Base-by-base conservation (phyloP, 2,888 invertebrate genomes). In the Diogma glabrata region DNA sequence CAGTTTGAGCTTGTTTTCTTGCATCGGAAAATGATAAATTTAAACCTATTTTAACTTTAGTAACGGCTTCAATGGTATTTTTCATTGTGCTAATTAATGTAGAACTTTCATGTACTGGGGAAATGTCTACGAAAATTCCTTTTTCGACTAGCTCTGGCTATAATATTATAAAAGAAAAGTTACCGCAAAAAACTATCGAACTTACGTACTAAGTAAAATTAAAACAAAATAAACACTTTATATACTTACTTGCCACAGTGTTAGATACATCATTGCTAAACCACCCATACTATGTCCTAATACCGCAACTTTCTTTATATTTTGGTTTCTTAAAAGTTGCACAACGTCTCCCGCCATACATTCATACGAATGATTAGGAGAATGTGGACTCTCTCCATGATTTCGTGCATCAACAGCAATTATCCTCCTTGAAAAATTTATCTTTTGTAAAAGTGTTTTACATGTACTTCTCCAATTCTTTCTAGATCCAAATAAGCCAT, bases 201-300 rank as follows among this genome's bases (percentile, higher is more conserved):
- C n/a, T n/a, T n/a, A n/a, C n/a, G n/a, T n/a, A n/a, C n/a, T n/a
- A n/a, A n/a, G n/a, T n/a, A n/a, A n/a, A n/a, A n/a, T n/a, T n/a
- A 33, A 33, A 33, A 33, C 17, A 36, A 28, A 12, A 12, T 3
- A 3, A 28, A 3, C 10, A 20, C 60, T 69, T 60, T 69, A 84
- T 84, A 70, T 81, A 75, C 65, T 76, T 75, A n/a, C n/a, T n/a
- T n/a, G n/a, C n/a, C n/a, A n/a, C 47, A 94, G 72, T 33, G 93
- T 86, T 50, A 88, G 73, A 51, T 80, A 77, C 93, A 95, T 94
- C 60, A 85, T 84, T 7, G 88, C 78, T 55, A 91, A 80, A n/a
- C 95, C 96, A 17, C 95, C 95, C 92, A 96, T 92, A 58, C 93
- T 93, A 67, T 96, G 95, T 0, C 95, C 95, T 60, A 96, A 67